Percentiles rank a stretch among this genome's conserved stretches.
phyloP scores from a whole-genome alignment of 2,797 vertebrate species.

The Sebastes kiyomatsui region DNA sequence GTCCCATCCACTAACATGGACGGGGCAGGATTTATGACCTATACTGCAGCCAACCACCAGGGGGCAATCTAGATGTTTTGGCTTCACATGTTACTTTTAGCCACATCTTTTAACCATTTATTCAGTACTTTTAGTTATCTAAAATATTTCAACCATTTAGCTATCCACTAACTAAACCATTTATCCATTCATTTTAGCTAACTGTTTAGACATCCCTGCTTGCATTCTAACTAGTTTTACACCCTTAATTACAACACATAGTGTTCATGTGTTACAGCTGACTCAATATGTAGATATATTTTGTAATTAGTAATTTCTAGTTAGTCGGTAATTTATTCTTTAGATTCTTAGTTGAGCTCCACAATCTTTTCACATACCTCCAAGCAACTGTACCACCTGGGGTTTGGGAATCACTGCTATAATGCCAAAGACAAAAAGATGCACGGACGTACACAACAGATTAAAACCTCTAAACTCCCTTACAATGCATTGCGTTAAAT shows the following conservation, averaged over 20 bases:
- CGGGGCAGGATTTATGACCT: too few species aligned
- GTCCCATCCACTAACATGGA: too few species aligned
- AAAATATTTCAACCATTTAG: neutral
- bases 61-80: too few species aligned
- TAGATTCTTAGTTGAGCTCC: neutral
- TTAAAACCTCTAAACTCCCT: neutral
- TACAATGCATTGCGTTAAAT: neutral
- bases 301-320: too few species aligned
- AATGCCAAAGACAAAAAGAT: neutral
- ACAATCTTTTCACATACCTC: neutral
- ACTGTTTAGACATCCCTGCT: neutral
- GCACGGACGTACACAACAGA: neutral
- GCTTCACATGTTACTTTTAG: too few species aligned
- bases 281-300: neutral
- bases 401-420: neutral
- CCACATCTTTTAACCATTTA: too few species aligned
- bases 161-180: neutral
- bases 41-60: too few species aligned
- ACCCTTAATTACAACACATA: neutral
- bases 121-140: rapidly evolving
- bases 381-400: neutral
- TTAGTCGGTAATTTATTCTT: neutral
- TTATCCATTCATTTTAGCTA: neutral
- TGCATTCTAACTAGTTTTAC: neutral
- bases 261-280: neutral